Percentiles rank a stretch among this genome's conserved stretches.
These are phyloP conservation scores for Samia ricini DNA, from an alignment of 1,140 invertebrate species.

Conservation along the genomic window DNA sequence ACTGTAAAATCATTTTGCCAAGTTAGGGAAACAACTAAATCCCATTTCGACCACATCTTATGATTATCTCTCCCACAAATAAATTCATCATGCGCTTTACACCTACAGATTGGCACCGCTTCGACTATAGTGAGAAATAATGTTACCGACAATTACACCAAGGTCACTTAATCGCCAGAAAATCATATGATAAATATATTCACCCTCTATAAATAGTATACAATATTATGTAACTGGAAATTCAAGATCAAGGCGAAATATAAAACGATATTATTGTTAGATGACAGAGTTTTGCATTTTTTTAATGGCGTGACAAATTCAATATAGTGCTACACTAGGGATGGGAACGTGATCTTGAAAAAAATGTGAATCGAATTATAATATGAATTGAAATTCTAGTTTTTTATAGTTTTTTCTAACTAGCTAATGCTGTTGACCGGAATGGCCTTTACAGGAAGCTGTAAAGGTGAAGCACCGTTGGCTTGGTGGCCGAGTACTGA, in stretches of 20 bases:
- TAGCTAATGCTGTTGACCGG: too few species aligned
- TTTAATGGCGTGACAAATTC: too few species aligned
- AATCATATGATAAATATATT: not conserved
- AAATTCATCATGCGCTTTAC: not conserved
- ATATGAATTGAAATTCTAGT: too few species aligned
- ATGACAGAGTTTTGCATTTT: too few species aligned
- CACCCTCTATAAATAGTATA: not conserved
- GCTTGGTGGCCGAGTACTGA: too few species aligned
- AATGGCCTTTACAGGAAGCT: too few species aligned
- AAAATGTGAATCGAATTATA: too few species aligned
- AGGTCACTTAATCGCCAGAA: not conserved
- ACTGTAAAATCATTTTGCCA: too few species aligned
- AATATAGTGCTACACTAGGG: too few species aligned
- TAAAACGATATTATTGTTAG: not conserved
- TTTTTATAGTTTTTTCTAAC: too few species aligned
- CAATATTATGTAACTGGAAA: not conserved
- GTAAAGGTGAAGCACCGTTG: too few species aligned
- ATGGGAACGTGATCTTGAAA: too few species aligned
- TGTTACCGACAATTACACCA: not conserved
- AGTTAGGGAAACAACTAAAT: not conserved
- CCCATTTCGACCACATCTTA: not conserved
- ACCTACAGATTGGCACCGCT: not conserved
- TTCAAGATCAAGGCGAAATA: not conserved
- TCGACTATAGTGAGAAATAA: not conserved
- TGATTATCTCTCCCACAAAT: not conserved